Base-by-base conservation (phyloP, 2,888 invertebrate genomes). In the Leptinotarsa haldemani region DNA sequence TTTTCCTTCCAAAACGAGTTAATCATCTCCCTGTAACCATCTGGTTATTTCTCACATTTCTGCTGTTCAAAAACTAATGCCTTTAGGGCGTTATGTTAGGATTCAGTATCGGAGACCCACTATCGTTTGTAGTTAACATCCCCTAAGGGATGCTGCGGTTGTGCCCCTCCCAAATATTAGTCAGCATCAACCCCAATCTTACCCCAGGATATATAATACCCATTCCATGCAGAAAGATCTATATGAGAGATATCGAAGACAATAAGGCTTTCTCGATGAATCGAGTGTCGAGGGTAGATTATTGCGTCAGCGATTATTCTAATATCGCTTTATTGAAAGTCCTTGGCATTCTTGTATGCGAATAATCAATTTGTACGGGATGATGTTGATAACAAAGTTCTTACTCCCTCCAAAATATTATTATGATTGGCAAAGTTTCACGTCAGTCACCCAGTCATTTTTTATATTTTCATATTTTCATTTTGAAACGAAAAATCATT, bases 121-220 rank as follows among this genome's bases (percentile, higher is more conserved):
- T 30, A 72, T 56, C 48, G 74, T 74, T 74, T 67, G 66, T 53
- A 61, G 46, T 52, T 65, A 52, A 67, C 53, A 75, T 52, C 78
- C 75, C 77, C 66, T 70, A 15, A 53, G 72, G 65, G 69, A 73
- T 53, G 71, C 73, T 77, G 75, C 74, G 77, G 76, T 74, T 78
- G 73, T 74, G 65, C 76, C 73, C 76, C 79, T 70, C 78, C 78
- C 79, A 66, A 74, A 74, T 74, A 77, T 76, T 74, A 73, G 77
- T 63, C 78, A 66, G 73, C 71, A 73, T 73, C 73, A 70, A 76
- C 76, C 71, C 71, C 71, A 73, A 74, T 77, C 69, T 69, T 68
- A 71, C 50, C 73, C 66, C 63, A 9, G 30, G 40, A 7, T 30
- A 16, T 30, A 30, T 61, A 30, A 61, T 61, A 30, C 40, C 65